These are phyloP conservation scores for Oligia latruncula DNA, from an alignment of 2,888 invertebrate species.

Conservation along the genomic window DNA sequence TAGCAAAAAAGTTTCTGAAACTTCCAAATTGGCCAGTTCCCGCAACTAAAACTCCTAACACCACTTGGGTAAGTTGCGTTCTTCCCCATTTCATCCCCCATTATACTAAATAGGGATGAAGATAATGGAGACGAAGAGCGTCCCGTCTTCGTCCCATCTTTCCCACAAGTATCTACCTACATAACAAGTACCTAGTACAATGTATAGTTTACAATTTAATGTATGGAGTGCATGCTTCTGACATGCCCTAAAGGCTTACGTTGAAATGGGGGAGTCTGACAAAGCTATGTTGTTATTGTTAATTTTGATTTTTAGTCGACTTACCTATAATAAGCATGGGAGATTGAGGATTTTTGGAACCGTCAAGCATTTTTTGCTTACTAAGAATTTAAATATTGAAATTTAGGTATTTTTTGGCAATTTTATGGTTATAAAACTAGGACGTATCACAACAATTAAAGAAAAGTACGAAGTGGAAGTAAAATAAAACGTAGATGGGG, in stretches of 20 bases:
- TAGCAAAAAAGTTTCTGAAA: background rate
- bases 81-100: slow-evolving; percentile 35
- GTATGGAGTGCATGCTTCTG: slow-evolving; percentile 24
- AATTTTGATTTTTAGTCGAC: slow-evolving; percentile 4
- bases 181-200: background rate
- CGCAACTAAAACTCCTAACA: background rate
- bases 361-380: background rate
- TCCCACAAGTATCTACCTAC: slow-evolving; percentile 7
- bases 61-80: slow-evolving; percentile 18
- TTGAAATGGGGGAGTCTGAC: slow-evolving; percentile 5
- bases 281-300: slow-evolving; percentile 23
- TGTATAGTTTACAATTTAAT: slow-evolving; percentile 1
- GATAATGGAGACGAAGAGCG: slow-evolving; percentile 38
- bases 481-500: background rate
- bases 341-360: background rate
- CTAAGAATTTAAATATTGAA: background rate
- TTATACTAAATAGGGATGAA: slow-evolving; percentile 50
- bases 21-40: background rate
- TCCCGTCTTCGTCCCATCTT: slow-evolving; percentile 6
- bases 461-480: background rate
- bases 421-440: background rate
- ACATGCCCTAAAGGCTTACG: slow-evolving; percentile 27
- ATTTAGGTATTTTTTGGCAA: background rate
- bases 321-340: background rate
- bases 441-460: background rate